These are phyloP conservation scores for Heliconius ismenius DNA, from an alignment of 2,888 invertebrate genomes.

Conservation along the genomic window DNA sequence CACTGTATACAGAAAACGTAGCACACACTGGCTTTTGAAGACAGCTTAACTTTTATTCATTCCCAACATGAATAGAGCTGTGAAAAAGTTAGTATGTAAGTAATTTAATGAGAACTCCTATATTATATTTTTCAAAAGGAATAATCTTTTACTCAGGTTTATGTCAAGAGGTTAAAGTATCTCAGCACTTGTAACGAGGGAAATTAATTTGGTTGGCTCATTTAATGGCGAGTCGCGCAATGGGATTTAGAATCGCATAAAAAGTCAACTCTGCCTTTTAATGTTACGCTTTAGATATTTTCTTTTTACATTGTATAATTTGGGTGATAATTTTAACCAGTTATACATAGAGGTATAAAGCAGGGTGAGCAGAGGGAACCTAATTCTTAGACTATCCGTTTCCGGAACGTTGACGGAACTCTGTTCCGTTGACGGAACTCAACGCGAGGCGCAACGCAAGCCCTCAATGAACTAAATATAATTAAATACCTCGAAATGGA, in stretches of 20 bases:
- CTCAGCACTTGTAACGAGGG: conserved; percentile 36
- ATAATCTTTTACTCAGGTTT: conserved; percentile 30
- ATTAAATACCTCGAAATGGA: not conserved
- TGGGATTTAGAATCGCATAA: conserved; percentile 35
- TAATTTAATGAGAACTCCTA: conserved; percentile 22
- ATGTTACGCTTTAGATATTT: conserved; percentile 13
- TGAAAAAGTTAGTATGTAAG: conserved; percentile 23
- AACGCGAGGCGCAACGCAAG: no score
- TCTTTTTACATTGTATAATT: not conserved
- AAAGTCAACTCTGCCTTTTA: conserved; percentile 28
- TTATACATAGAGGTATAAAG: no score
- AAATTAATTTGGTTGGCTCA: conserved; percentile 37
- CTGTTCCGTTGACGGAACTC: no score
- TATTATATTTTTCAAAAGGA: conserved; percentile 21
- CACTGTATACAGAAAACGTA: not conserved
- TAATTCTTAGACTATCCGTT: no score
- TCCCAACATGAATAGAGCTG: conserved; percentile 6
- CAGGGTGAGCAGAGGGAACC: no score
- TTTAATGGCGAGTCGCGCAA: conserved; percentile 32
- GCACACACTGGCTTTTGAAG: not conserved
- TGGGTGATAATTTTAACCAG: not conserved
- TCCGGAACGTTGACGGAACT: no score
- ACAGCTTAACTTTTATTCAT: conserved; percentile 14
- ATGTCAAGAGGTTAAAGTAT: conserved; percentile 35
- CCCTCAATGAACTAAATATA: not conserved